Conservation (phyloP, 2,113 vertebrate genomes). For the Pyrgilauda ruficollis region DNA sequence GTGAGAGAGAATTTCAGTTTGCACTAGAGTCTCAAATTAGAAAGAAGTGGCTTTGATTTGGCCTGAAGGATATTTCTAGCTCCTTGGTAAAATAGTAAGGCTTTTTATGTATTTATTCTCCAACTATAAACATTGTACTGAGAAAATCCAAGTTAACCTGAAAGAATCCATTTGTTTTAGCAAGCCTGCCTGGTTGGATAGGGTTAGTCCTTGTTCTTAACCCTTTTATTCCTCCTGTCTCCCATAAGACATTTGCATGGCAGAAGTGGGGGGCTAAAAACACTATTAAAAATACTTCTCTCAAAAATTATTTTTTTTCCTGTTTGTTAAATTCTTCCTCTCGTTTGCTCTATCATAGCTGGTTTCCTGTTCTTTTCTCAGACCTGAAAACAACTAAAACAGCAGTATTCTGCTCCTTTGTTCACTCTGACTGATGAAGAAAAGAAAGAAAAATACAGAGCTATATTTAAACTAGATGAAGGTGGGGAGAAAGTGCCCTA, state of each 20-base stretch:
- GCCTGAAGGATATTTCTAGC: constrained; percentile 13
- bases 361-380: not conserved
- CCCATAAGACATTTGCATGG: not conserved
- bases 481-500: not conserved
- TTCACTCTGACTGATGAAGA: not conserved
- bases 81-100: constrained; percentile 4
- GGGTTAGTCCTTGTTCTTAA: not conserved
- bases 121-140: constrained; percentile 8
- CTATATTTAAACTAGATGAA: not conserved
- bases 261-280: not conserved
- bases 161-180: constrained; percentile 38
- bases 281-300: not conserved
- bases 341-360: not conserved
- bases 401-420: not conserved
- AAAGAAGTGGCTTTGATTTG: not conserved
- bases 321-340: not conserved
- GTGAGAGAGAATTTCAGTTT: not conserved
- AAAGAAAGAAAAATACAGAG: not conserved
- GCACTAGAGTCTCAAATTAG: not conserved
- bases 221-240: not conserved
- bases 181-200: not conserved
- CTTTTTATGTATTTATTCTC: constrained; percentile 27
- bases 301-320: not conserved
- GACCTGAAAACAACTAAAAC: not conserved
- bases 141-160: not conserved